These are phyloP conservation scores for Hypotaenidia philippensis DNA, from an alignment of 2,797 vertebrate genomes.

Conservation along the genomic window DNA sequence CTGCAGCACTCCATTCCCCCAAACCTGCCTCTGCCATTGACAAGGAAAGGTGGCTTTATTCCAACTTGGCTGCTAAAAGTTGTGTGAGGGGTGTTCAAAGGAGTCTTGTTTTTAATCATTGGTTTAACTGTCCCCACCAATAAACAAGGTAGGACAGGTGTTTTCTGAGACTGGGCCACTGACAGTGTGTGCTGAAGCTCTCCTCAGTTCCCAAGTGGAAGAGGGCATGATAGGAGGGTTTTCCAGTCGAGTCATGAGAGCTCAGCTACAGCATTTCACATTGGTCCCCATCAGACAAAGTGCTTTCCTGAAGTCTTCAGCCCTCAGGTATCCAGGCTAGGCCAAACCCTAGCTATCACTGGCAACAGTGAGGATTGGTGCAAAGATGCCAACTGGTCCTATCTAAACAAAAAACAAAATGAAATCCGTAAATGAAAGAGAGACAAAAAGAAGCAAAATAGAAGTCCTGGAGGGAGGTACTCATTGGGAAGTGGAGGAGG, in stretches of 20 bases:
- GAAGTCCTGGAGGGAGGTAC: background rate
- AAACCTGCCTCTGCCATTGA: background rate
- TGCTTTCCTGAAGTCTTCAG: constrained; percentile 64
- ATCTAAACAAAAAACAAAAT: background rate
- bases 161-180: background rate
- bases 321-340: constrained; percentile 22
- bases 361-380: constrained; percentile 29
- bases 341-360: constrained; percentile 18
- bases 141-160: background rate
- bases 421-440: background rate
- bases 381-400: constrained; percentile 41
- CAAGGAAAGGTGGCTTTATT: background rate
- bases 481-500: background rate
- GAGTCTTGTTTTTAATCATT: background rate
- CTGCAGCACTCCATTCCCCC: background rate
- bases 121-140: constrained; percentile 13
- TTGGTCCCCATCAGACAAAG: constrained; percentile 66
- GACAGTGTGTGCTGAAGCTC: background rate
- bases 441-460: background rate
- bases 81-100: background rate
- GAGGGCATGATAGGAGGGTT: background rate
- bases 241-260: constrained; percentile 22
- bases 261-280: constrained; percentile 55
- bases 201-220: background rate
- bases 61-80: background rate